A percentile compares a stretch with the other conserved stretches of the same genome.
These are phyloP conservation scores for Alectura lathami DNA, from an alignment of 2,113 vertebrate species.

Conservation along the genomic window DNA sequence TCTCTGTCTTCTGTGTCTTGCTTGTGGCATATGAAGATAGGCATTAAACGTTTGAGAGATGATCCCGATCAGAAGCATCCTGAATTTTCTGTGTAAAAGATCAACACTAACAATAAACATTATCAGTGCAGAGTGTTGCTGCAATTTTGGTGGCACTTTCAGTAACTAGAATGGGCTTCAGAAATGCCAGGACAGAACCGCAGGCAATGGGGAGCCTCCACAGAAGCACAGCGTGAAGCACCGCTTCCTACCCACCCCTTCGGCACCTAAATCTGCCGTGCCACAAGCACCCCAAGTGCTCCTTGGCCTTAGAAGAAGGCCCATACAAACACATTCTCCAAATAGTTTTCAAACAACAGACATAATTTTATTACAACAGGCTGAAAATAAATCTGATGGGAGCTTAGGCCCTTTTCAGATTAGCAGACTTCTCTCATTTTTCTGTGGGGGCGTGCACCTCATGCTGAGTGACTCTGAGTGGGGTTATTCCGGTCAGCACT, in stretches of 20 bases:
- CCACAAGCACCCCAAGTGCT: not conserved
- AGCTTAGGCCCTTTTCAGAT: not conserved
- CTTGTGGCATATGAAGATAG: not conserved
- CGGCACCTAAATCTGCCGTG: not conserved
- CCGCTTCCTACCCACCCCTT: not conserved
- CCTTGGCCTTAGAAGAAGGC: not conserved
- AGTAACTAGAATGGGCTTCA: not conserved
- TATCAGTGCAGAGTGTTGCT: not conserved
- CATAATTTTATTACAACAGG: not conserved
- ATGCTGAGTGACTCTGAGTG: not conserved
- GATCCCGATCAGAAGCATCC: conserved; percentile 14
- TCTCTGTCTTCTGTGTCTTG: not conserved
- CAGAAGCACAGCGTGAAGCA: not conserved
- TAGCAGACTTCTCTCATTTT: not conserved
- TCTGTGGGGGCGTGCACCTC: accelerated
- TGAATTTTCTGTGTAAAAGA: not conserved
- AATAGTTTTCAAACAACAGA: not conserved
- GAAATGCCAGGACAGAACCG: not conserved
- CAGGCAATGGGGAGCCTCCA: not conserved
- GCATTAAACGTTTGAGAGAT: not conserved
- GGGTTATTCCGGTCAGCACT: not conserved
- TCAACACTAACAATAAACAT: not conserved
- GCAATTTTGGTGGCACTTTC: not conserved
- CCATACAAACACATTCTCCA: not conserved
- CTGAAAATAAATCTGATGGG: not conserved